phyloP scores from a whole-genome alignment of 2,797 vertebrate species.

The Leptatherina wallacei region DNA sequence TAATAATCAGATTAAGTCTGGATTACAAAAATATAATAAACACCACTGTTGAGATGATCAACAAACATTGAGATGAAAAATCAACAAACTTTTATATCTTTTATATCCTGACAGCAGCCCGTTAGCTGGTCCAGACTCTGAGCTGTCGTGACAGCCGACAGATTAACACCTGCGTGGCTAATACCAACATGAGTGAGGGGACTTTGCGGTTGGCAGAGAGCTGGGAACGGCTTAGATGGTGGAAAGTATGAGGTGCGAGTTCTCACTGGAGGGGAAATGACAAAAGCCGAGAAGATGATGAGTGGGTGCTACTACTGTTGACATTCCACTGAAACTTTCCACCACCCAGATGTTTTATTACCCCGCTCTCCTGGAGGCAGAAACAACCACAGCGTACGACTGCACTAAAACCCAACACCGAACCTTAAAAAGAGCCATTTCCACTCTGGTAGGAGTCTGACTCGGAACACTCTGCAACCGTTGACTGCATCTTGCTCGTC shows the following conservation, averaged over 20 bases:
- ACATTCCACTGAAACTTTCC: conserved; percentile 71
- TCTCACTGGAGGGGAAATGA: conserved; percentile 57
- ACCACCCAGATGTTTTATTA: conserved; percentile 17
- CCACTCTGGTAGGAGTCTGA: conserved; percentile 16
- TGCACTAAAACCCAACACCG: not conserved
- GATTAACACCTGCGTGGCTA: conserved; percentile 64
- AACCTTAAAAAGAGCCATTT: conserved; percentile 16
- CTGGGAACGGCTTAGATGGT: conserved; percentile 32
- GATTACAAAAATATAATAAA: not conserved
- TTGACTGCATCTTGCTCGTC: conserved; percentile 27
- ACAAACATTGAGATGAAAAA: too few species aligned
- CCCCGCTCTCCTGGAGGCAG: conserved; percentile 25
- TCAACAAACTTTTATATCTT: too few species aligned
- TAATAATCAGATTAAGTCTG: too few species aligned
- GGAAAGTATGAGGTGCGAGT: conserved; percentile 71
- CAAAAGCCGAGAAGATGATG: conserved; percentile 65
- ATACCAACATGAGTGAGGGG: conserved; percentile 31
- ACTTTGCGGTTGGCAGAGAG: conserved; percentile 31
- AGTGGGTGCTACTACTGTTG: conserved; percentile 64
- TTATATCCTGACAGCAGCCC: conserved; percentile 14
- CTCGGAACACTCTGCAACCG: conserved; percentile 13
- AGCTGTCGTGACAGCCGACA: conserved; percentile 38
- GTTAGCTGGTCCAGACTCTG: conserved; percentile 3
- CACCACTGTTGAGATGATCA: too few species aligned
- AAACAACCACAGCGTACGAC: conserved; percentile 5